Conservation (phyloP, 2,797 vertebrate species). For the Ctenochaetus hawaiiensis region DNA sequence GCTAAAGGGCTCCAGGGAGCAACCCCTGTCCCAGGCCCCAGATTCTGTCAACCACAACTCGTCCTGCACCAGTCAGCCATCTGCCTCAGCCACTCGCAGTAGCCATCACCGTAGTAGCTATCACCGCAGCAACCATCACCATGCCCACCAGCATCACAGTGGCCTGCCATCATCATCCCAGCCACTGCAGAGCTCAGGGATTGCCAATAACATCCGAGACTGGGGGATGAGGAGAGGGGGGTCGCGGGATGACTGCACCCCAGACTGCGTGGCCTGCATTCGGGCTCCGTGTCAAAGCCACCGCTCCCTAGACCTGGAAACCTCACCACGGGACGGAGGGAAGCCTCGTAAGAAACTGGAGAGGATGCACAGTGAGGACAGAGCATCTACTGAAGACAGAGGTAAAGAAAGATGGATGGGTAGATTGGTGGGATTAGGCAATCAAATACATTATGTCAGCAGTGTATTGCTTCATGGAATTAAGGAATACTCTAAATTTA, state of each 20-base stretch:
- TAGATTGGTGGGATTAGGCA: neutral
- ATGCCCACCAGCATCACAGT: constrained; percentile 67
- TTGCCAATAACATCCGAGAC: constrained; percentile 85
- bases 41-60: constrained; percentile 27
- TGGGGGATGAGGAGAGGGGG: constrained; percentile 87
- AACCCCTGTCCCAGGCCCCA: constrained; percentile 51
- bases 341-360: constrained; percentile 91
- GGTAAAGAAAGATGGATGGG: constrained; percentile 51
- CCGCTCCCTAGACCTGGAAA: constrained; percentile 91
- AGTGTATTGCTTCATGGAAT: neutral
- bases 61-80: constrained; percentile 74
- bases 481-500: neutral
- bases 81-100: constrained; percentile 39
- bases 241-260: constrained; percentile 90
- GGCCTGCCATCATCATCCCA: constrained; percentile 72
- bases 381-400: constrained; percentile 83
- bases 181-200: constrained; percentile 86
- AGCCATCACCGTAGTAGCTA: constrained; percentile 71
- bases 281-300: constrained; percentile 85
- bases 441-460: neutral
- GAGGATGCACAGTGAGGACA: constrained; percentile 95
- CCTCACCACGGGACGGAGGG: constrained; percentile 75
- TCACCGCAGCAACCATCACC: constrained; percentile 76
- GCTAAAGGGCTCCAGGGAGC: constrained; percentile 86
- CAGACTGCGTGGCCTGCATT: constrained; percentile 83